Evolutionary conservation across 2,113 vertebrate species (phyloP), one percentile per base, ranked within the genome.

Genomic region (Nothobranchius furzeri): DNA sequence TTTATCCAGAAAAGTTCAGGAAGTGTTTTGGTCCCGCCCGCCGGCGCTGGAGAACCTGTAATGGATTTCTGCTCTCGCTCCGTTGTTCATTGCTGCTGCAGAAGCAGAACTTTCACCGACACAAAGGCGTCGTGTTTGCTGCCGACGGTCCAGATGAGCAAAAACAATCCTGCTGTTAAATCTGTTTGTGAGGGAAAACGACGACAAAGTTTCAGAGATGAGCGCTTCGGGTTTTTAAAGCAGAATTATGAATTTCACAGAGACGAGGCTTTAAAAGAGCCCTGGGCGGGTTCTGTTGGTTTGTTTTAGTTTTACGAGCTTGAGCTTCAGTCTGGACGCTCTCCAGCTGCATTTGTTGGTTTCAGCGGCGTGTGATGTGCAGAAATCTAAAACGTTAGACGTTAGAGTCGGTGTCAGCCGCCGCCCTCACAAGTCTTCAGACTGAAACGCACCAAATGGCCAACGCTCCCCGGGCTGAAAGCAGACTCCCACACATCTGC

Each of bases 31-130:
- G 37, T 40, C 37, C 37, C 37, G 37, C 7, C 37, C 1, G 20
- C 61, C 67, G 8, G 62, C 30, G 8, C 59, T 40, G 59, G 35
- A 75, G 45, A 62, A 73, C 42, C 37, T 40, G 37, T 73, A 71
- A 73, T 70, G 48, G 61, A 75, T 78, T 78, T 49, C 35, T 30
- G 58, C 57, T 66, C 49, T 57, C 11, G 15, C 43, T 68, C 12
- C 30, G 1, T 30, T 47, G 67, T 42, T 75, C 65, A 73, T 70
- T 64, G 58, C 54, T 24, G 40, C 63, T 35, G 6, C 64, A 12
- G 35, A 55, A 49, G 14, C 57, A 61, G 30, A 62, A 69, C 40
- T 48, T 65, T 37, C 55, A 68, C 48, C 42, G 67, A 54, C 69
- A 20, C 57, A 12, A 5, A 15, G 35, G 47, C 17, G 47, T 4